Conservation (phyloP, 2,888 invertebrate species). For the Drosophila rubida region DNA sequence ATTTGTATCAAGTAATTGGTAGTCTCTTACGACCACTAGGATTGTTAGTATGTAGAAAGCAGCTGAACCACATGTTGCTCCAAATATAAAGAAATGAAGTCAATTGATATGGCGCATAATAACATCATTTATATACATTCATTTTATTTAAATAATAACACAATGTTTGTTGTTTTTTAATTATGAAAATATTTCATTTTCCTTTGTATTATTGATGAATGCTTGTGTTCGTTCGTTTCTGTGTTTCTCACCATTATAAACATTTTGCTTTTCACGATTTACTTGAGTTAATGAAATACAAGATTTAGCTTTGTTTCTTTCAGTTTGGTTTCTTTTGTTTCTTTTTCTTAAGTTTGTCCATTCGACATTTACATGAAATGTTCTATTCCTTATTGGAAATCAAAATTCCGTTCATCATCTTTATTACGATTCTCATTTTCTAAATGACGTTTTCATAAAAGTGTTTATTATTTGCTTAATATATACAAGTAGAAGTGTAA, state of each 20-base stretch:
- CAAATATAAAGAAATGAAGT: conserved; percentile 29
- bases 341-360: conserved; percentile 46
- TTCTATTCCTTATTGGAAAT: conserved; percentile 55
- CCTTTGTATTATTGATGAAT: conserved; percentile 50
- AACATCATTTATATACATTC: conserved; percentile 71
- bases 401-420: conserved; percentile 26
- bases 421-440: conserved; percentile 42
- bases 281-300: conserved; percentile 44
- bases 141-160: conserved; percentile 82
- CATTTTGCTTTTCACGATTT: conserved; percentile 12
- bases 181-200: conserved; percentile 81
- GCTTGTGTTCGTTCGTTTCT: conserved; percentile 40
- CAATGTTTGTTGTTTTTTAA: conserved; percentile 64
- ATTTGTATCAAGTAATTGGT: not conserved
- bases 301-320: conserved; percentile 24
- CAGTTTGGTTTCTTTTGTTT: conserved; percentile 24
- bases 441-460: conserved; percentile 44
- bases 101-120: conserved; percentile 46
- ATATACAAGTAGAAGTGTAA: conserved; percentile 44
- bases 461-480: conserved; percentile 28
- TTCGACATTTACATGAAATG: conserved; percentile 71
- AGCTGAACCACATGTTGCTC: not conserved
- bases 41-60: conserved; percentile 2
- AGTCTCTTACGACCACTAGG: not conserved
- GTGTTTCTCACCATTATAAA: conserved; percentile 29